Conservation (phyloP, 2,797 vertebrate species). For the Neoniphon sammara region DNA sequence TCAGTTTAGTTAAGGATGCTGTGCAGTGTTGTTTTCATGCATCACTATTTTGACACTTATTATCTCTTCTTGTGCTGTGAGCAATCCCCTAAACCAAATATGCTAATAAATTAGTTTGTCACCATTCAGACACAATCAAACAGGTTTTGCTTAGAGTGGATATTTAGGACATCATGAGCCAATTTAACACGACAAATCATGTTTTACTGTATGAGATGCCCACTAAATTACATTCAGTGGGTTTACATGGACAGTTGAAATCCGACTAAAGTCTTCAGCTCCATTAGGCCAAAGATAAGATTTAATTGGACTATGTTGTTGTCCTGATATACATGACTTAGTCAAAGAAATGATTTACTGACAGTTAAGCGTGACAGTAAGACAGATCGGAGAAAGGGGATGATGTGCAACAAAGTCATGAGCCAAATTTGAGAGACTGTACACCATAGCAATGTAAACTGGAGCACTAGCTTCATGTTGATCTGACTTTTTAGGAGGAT, state of each 20-base stretch:
- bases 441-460: no score
- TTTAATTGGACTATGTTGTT: no score
- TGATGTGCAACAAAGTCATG: background rate
- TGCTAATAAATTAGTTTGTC: background rate
- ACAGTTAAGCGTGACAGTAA: background rate
- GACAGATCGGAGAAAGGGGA: background rate
- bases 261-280: no score
- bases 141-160: background rate
- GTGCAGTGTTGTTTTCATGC: background rate
- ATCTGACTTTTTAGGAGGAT: no score
- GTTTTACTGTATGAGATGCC: background rate
- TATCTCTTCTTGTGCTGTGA: background rate
- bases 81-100: background rate
- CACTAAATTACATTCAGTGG: no score
- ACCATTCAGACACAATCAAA: background rate
- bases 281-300: no score
- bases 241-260: no score
- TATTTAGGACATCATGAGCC: background rate
- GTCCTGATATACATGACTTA: no score
- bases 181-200: background rate
- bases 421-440: no score
- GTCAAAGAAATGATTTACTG: no score
- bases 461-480: no score
- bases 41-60: no score
- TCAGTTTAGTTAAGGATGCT: background rate